Conservation (phyloP, 2,113 vertebrate species). For the Chinchilla lanigera region DNA sequence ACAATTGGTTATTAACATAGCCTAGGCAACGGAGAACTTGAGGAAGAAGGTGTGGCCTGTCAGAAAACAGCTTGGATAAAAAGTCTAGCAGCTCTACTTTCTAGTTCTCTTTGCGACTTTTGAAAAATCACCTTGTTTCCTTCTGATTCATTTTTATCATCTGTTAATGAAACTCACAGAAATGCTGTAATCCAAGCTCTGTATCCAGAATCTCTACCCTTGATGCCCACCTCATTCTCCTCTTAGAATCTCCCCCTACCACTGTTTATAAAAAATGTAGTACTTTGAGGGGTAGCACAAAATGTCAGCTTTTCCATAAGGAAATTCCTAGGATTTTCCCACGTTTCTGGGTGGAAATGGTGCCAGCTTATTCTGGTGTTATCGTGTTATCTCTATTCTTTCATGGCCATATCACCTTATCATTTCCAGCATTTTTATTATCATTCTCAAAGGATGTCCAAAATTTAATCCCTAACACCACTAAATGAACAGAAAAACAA, state of each 20-base stretch:
- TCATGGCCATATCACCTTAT: background rate
- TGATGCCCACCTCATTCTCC: fast-evolving
- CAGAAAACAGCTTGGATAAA: background rate
- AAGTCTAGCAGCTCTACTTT: background rate
- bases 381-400: background rate
- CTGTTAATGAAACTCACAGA: background rate
- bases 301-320: background rate
- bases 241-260: background rate
- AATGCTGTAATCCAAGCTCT: background rate
- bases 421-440: background rate
- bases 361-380: background rate
- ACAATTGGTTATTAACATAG: background rate
- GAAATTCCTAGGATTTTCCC: background rate
- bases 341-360: background rate
- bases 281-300: background rate
- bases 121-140: background rate
- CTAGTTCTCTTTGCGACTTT: background rate
- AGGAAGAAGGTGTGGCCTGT: background rate
- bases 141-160: background rate
- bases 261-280: background rate
- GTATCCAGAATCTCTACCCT: background rate
- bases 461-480: background rate
- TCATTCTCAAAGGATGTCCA: background rate
- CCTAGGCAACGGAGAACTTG: background rate
- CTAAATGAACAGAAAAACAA: background rate